Evolutionary conservation across 2,113 vertebrate species (phyloP).

Genomic region (Nematolebias whitei): DNA sequence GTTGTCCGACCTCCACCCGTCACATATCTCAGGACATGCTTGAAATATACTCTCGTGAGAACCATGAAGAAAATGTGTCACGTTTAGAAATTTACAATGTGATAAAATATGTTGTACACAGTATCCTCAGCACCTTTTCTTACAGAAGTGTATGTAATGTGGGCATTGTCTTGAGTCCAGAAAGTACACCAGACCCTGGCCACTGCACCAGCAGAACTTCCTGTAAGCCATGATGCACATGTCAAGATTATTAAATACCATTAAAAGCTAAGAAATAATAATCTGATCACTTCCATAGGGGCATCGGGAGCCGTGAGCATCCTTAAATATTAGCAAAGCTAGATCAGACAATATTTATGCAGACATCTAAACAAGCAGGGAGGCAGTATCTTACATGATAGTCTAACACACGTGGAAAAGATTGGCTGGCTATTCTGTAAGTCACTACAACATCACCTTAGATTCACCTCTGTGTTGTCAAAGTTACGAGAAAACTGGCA

Average conservation of each 20-base stretch:
- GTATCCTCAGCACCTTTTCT: constrained; percentile 65
- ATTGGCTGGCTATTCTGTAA: constrained; percentile 24
- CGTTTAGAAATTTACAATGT: constrained; percentile 62
- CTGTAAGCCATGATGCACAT: constrained; percentile 18
- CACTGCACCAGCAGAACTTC: constrained; percentile 22
- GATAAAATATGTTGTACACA: constrained; percentile 43
- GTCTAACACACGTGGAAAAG: constrained; percentile 62
- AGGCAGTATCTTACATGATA: constrained; percentile 52
- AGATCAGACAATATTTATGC: constrained; percentile 40
- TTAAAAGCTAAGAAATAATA: constrained; percentile 30
- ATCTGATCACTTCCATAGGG: constrained; percentile 9
- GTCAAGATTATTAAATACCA: constrained; percentile 19
- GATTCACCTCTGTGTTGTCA: constrained; percentile 20
- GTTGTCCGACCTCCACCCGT: constrained; percentile 18
- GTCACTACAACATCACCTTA: constrained; percentile 27
- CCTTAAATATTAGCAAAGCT: constrained; percentile 42
- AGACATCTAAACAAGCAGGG: constrained; percentile 57
- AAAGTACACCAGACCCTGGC: constrained; percentile 22
- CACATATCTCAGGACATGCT: background rate
- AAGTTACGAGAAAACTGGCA: background rate
- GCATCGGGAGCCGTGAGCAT: constrained; percentile 27
- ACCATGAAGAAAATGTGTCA: constrained; percentile 37
- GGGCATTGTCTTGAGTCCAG: constrained; percentile 30
- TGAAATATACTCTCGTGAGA: constrained; percentile 31
- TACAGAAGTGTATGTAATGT: constrained; percentile 41